These are phyloP conservation scores for Ellobius talpinus DNA, from an alignment of 2,113 vertebrate species.

Conservation along the genomic window DNA sequence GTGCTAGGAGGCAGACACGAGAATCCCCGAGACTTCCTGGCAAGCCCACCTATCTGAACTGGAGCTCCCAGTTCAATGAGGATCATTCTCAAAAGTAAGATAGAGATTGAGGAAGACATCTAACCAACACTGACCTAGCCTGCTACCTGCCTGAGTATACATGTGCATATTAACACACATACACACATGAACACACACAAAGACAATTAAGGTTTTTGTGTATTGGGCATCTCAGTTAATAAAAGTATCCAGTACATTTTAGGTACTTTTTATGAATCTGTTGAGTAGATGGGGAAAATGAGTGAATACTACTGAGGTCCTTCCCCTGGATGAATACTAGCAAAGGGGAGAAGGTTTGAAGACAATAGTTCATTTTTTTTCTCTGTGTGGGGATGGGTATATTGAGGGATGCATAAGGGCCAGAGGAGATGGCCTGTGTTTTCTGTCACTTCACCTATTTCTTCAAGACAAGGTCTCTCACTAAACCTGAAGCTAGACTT, in stretches of 20 bases:
- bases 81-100: background rate
- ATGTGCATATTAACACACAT: background rate
- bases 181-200: background rate
- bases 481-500: background rate
- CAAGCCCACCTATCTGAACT: background rate
- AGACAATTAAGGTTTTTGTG: background rate
- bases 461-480: background rate
- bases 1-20: background rate
- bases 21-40: background rate
- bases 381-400: background rate
- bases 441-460: background rate
- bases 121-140: too few relatives aligned
- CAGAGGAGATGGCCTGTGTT: background rate
- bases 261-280: background rate
- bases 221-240: background rate
- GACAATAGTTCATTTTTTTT: background rate
- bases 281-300: background rate
- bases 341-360: background rate
- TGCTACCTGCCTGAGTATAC: background rate
- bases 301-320: too few relatives aligned
- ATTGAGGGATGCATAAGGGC: background rate
- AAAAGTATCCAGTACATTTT: fast-evolving
- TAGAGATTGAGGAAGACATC: background rate
- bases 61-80: background rate
- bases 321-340: background rate